Conservation (phyloP, 2,888 invertebrate species). For the Incurvaria masculella region DNA sequence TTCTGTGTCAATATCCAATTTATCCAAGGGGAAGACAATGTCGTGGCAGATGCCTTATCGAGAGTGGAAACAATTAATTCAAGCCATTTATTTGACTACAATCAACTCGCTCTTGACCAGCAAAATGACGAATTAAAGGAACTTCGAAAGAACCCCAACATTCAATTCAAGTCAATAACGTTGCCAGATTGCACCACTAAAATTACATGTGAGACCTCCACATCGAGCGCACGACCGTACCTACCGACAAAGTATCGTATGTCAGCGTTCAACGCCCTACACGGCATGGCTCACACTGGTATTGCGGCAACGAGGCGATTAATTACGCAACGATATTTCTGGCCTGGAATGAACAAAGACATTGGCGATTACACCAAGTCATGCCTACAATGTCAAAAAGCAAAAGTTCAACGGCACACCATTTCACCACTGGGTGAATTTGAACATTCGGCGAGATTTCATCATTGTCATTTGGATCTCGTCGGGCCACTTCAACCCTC, state of each 20-base stretch:
- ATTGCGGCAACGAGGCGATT: too few species aligned
- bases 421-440: neutral
- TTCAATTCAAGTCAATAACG: neutral
- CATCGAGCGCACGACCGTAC: neutral
- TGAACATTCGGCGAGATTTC: neutral
- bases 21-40: constrained; percentile 4
- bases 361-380: neutral
- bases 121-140: constrained; percentile 1
- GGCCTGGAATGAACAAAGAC: too few species aligned
- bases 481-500: constrained; percentile 10
- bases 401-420: neutral
- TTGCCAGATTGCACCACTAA: neutral
- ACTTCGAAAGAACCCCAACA: neutral
- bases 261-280: constrained; percentile 1
- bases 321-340: too few species aligned
- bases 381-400: neutral
- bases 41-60: constrained; percentile 5
- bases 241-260: neutral
- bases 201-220: neutral
- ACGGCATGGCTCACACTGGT: too few species aligned
- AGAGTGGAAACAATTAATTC: neutral
- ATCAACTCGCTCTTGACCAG: constrained; percentile 1
- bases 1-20: constrained; percentile 11
- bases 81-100: neutral
- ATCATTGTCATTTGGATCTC: constrained; percentile 7